phyloP scores from a whole-genome alignment of 2,113 vertebrate species.

The Galbula dea region DNA sequence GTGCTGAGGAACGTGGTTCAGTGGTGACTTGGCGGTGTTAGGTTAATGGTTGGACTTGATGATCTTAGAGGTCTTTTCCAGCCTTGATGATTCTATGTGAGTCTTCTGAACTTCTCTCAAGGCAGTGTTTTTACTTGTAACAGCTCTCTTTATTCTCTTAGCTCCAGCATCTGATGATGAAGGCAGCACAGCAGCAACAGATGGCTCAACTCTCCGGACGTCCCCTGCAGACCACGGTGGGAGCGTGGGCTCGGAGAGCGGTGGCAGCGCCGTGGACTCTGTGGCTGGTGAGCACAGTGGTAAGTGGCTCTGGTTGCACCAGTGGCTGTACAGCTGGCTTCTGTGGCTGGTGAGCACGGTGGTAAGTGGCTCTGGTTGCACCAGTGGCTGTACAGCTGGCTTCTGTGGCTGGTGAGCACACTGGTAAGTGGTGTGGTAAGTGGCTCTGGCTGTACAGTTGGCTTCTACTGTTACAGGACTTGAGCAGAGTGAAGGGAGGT shows the following conservation, averaged over 20 bases:
- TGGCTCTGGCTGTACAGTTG: background rate
- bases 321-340: background rate
- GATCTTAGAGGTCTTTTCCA: no score
- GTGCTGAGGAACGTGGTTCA: no score
- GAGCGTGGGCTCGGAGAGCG: constrained; percentile 97
- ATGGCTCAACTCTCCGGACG: constrained; percentile 94
- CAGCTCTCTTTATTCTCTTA: constrained; percentile 95
- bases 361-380: constrained; percentile 72
- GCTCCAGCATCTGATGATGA: constrained; percentile 99
- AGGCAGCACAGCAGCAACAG: constrained; percentile 96
- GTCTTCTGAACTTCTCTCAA: constrained; percentile 22
- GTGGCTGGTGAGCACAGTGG: constrained; percentile 98
- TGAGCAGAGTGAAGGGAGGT: rapidly evolving
- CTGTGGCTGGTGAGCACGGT: constrained; percentile 95
- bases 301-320: constrained; percentile 52
- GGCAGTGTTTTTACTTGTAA: constrained; percentile 88
- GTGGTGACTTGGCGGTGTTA: no score
- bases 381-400: rapidly evolving
- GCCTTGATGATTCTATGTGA: background rate
- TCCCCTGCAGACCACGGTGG: constrained; percentile 97
- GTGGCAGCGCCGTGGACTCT: constrained; percentile 94
- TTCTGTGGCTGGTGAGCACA: constrained; percentile 93
- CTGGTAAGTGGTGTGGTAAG: no score
- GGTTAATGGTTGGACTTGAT: no score
- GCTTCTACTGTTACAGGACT: no score